These are phyloP conservation scores for Penaeus japonicus DNA, from an alignment of 1,140 invertebrate species.

Conservation along the genomic window DNA sequence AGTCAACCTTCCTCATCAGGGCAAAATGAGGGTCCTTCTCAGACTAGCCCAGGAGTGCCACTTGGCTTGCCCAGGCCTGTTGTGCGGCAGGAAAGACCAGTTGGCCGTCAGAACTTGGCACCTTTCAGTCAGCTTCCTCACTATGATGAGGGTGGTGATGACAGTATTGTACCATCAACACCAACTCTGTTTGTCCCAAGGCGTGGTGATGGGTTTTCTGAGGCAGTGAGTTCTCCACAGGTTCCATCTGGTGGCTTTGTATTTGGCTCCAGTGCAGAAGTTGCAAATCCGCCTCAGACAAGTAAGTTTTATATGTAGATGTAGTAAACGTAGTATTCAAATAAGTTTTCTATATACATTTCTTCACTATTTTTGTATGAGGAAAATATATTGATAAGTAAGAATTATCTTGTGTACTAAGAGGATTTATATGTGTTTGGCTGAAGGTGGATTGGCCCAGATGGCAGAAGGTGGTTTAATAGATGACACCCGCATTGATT, in stretches of 20 bases:
- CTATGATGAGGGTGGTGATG: slow-evolving; percentile 79
- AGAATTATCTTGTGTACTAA: slow-evolving; percentile 35
- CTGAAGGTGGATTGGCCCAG: slow-evolving; percentile 63
- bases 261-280: slow-evolving; percentile 73
- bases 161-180: slow-evolving; percentile 89
- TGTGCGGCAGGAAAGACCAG: slow-evolving; percentile 34
- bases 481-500: slow-evolving; percentile 80
- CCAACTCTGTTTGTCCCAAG: slow-evolving; percentile 85
- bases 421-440: slow-evolving; percentile 49
- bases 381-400: background rate
- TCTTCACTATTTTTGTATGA: background rate
- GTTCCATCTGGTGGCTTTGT: slow-evolving; percentile 68
- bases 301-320: slow-evolving; percentile 28
- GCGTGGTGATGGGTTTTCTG: slow-evolving; percentile 87
- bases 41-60: slow-evolving; percentile 20
- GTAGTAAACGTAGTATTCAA: background rate
- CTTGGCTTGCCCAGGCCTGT: slow-evolving; percentile 33
- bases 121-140: slow-evolving; percentile 51
- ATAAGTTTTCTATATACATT: background rate
- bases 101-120: slow-evolving; percentile 19
- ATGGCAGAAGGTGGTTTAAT: slow-evolving; percentile 71
- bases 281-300: slow-evolving; percentile 67
- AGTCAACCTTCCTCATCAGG: slow-evolving; percentile 61
- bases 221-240: slow-evolving; percentile 89
- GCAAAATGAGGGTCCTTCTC: slow-evolving; percentile 66